A percentile compares a stretch with the other conserved stretches of the same genome.
Evolutionary conservation across 2,888 invertebrate species (phyloP).

Genomic region (Orthosia gothica): DNA sequence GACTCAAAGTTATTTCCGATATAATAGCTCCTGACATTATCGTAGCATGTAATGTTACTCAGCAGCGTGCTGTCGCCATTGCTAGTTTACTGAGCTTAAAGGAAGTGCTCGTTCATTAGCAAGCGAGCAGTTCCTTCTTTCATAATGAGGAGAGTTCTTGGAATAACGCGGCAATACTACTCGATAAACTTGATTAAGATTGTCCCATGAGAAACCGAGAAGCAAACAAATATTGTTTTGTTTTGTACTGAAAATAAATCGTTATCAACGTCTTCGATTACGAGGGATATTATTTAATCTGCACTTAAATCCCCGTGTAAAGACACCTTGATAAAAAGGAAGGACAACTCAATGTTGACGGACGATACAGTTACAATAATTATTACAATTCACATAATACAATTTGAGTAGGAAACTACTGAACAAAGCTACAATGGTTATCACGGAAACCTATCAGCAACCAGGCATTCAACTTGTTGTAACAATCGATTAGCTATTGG

Average conservation of each 20-base stretch:
- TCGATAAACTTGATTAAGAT: slow-evolving; percentile 24
- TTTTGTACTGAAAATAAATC: background rate
- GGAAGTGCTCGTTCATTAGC: slow-evolving; percentile 54
- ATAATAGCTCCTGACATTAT: slow-evolving; percentile 39
- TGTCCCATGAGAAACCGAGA: slow-evolving; percentile 14
- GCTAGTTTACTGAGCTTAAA: slow-evolving; percentile 37
- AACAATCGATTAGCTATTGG: slow-evolving; percentile 63
- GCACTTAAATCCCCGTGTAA: background rate
- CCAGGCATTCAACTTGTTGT: slow-evolving; percentile 51
- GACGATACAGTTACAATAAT: slow-evolving; percentile 16
- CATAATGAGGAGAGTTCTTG: slow-evolving; percentile 43
- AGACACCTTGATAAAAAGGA: background rate
- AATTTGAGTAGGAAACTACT: slow-evolving; percentile 21
- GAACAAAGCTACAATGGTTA: slow-evolving; percentile 39
- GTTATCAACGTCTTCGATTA: slow-evolving; percentile 10
- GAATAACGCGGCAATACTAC: slow-evolving; percentile 32
- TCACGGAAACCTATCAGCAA: slow-evolving; percentile 48
- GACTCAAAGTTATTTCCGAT: slow-evolving; percentile 13
- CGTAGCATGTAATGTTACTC: slow-evolving; percentile 20
- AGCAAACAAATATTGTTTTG: slow-evolving; percentile 3
- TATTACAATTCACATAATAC: slow-evolving; percentile 21
- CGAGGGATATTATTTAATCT: background rate
- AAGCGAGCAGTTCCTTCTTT: slow-evolving; percentile 43
- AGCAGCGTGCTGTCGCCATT: slow-evolving; percentile 17
- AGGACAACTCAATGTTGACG: slow-evolving; percentile 8